These are phyloP conservation scores for Graphium colonna DNA, from an alignment of 2,888 invertebrate species.

Conservation along the genomic window DNA sequence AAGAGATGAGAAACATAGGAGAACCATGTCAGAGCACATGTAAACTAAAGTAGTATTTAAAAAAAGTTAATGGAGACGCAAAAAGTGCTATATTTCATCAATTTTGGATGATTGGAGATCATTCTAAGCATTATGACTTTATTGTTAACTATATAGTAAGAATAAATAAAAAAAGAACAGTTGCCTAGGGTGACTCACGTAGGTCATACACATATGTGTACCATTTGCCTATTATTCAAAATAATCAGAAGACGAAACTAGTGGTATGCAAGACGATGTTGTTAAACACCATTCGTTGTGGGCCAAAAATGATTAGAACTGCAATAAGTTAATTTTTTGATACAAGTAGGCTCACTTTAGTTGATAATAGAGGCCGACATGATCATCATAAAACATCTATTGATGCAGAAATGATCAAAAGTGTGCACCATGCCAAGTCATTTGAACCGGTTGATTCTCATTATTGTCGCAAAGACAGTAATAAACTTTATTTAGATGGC, in stretches of 20 bases:
- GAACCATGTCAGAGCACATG: no score
- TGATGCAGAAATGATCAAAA: slow-evolving; percentile 19
- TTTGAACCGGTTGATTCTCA: slow-evolving; percentile 12
- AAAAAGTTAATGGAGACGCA: no score
- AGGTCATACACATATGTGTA: background rate
- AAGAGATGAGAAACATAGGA: no score
- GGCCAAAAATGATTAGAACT: background rate
- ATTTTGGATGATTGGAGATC: no score
- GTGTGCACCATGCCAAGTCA: slow-evolving; percentile 9
- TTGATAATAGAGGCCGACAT: slow-evolving; percentile 20
- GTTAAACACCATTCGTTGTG: background rate
- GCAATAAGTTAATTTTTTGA: background rate
- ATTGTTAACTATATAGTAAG: background rate
- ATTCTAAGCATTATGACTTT: no score
- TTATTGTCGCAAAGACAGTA: slow-evolving; percentile 10
- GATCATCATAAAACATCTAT: slow-evolving; percentile 14
- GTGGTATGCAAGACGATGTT: background rate
- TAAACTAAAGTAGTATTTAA: no score
- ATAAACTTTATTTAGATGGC: slow-evolving; percentile 24
- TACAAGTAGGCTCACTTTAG: slow-evolving; percentile 11
- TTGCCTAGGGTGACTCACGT: background rate
- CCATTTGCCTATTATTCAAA: background rate
- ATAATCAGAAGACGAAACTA: background rate
- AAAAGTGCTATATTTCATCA: no score
- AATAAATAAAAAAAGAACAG: background rate